phyloP scores from a whole-genome alignment of 2,888 invertebrate species.

The Drosophila kambysellisi region DNA sequence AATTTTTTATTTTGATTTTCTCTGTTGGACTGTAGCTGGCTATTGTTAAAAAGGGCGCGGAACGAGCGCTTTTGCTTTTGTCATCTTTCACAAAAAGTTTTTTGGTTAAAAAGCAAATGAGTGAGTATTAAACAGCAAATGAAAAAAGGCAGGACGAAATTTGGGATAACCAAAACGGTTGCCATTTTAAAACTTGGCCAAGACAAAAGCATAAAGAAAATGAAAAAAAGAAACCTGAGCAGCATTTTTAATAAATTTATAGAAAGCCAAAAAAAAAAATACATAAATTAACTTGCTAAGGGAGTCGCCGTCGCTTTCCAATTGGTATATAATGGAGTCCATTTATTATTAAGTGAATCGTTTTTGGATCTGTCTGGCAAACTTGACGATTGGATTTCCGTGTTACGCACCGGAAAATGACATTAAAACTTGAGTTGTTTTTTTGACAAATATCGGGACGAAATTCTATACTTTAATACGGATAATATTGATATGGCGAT shows the following conservation, averaged over 20 bases:
- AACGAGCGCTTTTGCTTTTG: constrained; percentile 41
- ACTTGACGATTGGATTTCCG: constrained; percentile 35
- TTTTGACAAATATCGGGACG: background rate
- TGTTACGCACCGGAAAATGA: background rate
- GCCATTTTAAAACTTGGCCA: constrained; percentile 38
- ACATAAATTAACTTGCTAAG: constrained; percentile 52
- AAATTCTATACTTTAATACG: background rate
- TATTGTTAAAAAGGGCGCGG: constrained; percentile 9
- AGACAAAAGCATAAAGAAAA: constrained; percentile 31
- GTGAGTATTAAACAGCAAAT: constrained; percentile 66
- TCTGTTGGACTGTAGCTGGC: background rate
- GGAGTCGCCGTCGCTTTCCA: constrained; percentile 31
- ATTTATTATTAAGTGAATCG: constrained; percentile 65
- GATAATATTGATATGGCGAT: background rate
- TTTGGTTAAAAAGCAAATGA: constrained; percentile 72
- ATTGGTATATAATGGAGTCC: constrained; percentile 72
- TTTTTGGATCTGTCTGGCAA: constrained; percentile 67
- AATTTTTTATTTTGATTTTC: constrained; percentile 30
- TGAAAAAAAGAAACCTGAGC: constrained; percentile 26
- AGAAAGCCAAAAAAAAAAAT: constrained; percentile 2
- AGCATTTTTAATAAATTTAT: constrained; percentile 39
- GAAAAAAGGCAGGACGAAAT: constrained; percentile 13
- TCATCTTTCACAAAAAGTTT: constrained; percentile 64
- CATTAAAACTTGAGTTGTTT: background rate
- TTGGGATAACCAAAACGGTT: constrained; percentile 33